Evolutionary conservation across 2,113 vertebrate genomes (phyloP), one percentile per base, ranked within the genome.

Genomic region (Probosciger aterrimus): DNA sequence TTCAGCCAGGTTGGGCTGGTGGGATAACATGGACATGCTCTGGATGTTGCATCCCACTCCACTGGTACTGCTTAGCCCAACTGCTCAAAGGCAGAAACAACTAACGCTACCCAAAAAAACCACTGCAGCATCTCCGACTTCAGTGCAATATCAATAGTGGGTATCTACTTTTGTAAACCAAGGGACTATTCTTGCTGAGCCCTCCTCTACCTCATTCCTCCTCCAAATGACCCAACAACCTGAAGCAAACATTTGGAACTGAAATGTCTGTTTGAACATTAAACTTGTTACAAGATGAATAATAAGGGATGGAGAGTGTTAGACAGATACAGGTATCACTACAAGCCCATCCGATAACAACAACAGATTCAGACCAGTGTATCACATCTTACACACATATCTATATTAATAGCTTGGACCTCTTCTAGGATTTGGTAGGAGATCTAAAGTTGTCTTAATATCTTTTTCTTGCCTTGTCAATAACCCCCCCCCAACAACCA

Each of bases 361-460:
- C 35, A 91, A 49, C 80, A 95, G 47, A 19, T 44, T 31, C 84
- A 90, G 68, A 76, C 13, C 77, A n/a, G 60, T 7, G 31, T 37
- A 69, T 81, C 24, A 14, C 1, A 2, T 14, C 71, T 64, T 91
- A 75, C 47, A 62, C 69, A 62, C 0, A 0, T 78, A 68, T 33
- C 50, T 89, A 0, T 62, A 64, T 82, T 84, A 88, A 92, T 71
- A 91, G 57, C 88, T 79, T 86, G 71, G 71, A 88, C 63, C 65
- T 89, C 65, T 89, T 83, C 73, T 62, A 77, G 52, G 83, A 92
- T 80, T 71, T 94, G 75, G 60, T 64, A 81, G 79, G 55, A 86
- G 63, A 92, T 64, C 49, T 68, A 9, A 97, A 96, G 94, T 95
- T 87, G 89, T 84, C 94, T 97, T 95, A 96, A 88, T 93, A 80